phyloP scores from a whole-genome alignment of 2,888 invertebrate species.

The Byasa hedistus region DNA sequence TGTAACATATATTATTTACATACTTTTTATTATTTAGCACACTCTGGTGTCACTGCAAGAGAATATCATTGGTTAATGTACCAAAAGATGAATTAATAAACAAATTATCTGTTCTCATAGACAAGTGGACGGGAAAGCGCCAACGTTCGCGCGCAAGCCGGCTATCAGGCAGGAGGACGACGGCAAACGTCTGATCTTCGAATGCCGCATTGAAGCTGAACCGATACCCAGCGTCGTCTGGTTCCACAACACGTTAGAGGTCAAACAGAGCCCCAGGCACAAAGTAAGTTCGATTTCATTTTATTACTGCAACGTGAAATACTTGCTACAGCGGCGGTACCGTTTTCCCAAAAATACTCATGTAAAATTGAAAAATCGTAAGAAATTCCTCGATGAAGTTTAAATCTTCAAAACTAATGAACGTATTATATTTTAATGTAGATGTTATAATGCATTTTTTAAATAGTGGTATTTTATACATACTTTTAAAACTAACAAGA shows the following conservation, averaged over 20 bases:
- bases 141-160: slow-evolving; percentile 98
- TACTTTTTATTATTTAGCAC: no score
- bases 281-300: slow-evolving; percentile 80
- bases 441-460: no score
- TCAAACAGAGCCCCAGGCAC: slow-evolving; percentile 90
- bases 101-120: slow-evolving; percentile 66
- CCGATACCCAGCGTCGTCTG: slow-evolving; percentile 93
- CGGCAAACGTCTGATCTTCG: slow-evolving; percentile 94
- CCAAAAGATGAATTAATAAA: no score
- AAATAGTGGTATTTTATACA: neutral
- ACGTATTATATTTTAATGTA: no score
- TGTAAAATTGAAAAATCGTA: no score
- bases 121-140: slow-evolving; percentile 98
- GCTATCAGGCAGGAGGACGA: slow-evolving; percentile 98
- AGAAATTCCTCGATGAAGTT: no score
- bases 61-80: no score
- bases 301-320: neutral
- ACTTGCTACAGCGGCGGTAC: no score
- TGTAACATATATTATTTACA: no score
- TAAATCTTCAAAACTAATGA: no score
- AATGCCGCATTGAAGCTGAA: slow-evolving; percentile 96
- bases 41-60: no score
- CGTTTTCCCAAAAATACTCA: no score
- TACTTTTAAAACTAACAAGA: slow-evolving; percentile 57
- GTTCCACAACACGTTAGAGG: slow-evolving; percentile 92